Evolutionary conservation across 2,888 invertebrate species (phyloP), one percentile per base, ranked within the genome.

Genomic region (Hydrotaea diabolus): DNA sequence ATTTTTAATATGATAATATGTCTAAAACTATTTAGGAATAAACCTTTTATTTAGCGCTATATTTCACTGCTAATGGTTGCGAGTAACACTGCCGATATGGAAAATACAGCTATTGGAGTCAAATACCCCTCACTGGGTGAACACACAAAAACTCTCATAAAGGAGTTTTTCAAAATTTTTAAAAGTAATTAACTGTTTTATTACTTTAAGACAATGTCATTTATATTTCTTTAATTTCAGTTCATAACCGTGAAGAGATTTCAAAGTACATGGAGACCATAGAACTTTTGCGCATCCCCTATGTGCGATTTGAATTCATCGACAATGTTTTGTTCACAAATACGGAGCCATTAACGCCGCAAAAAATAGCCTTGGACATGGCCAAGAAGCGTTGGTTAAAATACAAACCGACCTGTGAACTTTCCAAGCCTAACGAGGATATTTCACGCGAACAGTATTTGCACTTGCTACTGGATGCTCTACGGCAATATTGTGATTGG

Each of bases 41-140:
- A 49, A 49, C 7, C 4, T n/a, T 36, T n/a, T 17, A 11, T 11
- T 73, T 39, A 92, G 92, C 90, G 92, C 2, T 89, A 88, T 19
- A 86, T 92, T 0, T 88, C 90, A 0, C 86, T 92, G 9, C 43
- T 91, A 3, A 88, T 91, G 82, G 90, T 91, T n/a, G 87, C 89
- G 0, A 91, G 90, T 74, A 91, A 91, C 72, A 89, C 90, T 0
- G 88, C 89, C 2, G 92, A 92, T 71, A 85, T 91, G 43, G 87
- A 89, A 78, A 88, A 88, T 36, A 87, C 84, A 2, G 87, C 88
- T 0, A 82, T 85, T 0, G 88, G 89, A 4, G 86, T 91, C 0
- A 87, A 87, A 5, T 92, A 90, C 86, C 92, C 92, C 0, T 85
- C 80, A 17, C 17, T 91, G 5, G 90, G 91, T 0, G 64, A 86